Percentiles rank a stretch among this genome's conserved stretches.
Evolutionary conservation across 2,888 invertebrate species (phyloP).

Genomic region (Latrodectus hesperus): DNA sequence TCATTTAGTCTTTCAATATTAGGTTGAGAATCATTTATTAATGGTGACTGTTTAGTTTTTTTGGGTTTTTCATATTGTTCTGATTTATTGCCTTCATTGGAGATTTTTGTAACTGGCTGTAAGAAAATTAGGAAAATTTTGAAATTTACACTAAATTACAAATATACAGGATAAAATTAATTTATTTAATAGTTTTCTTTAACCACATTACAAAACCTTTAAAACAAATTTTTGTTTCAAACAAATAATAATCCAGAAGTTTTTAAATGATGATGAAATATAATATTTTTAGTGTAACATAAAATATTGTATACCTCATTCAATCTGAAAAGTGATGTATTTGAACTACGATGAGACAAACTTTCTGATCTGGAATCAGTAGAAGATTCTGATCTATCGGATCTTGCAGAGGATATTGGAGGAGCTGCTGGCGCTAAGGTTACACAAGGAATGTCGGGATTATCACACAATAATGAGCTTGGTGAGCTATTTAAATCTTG

Average conservation of each 20-base stretch:
- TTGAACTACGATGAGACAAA: slow-evolving; percentile 12
- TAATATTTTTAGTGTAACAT: slow-evolving; percentile 1
- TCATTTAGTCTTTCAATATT: background rate
- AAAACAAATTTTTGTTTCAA: too few species aligned
- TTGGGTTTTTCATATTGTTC: slow-evolving; percentile 1
- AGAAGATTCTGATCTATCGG: slow-evolving; percentile 60
- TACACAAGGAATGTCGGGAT: slow-evolving; percentile 62
- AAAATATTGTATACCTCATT: slow-evolving; percentile 44
- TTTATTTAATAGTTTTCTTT: too few species aligned
- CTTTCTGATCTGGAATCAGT: slow-evolving; percentile 41
- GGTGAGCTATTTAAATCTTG: slow-evolving; percentile 58
- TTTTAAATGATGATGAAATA: slow-evolving; percentile 8
- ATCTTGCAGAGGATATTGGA: slow-evolving; percentile 42
- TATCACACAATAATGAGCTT: slow-evolving; percentile 66
- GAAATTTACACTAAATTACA: too few species aligned
- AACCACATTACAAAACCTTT: too few species aligned
- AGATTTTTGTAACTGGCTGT: background rate
- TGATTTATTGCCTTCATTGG: background rate
- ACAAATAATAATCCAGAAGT: background rate
- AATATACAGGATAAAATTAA: too few species aligned
- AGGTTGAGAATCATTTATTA: background rate
- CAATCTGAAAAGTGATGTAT: slow-evolving; percentile 6
- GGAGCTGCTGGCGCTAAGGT: slow-evolving; percentile 59
- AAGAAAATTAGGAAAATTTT: too few species aligned
- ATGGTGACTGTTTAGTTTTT: background rate